A percentile compares a stretch with the other conserved stretches of the same genome.
phyloP scores from a whole-genome alignment of 2,888 invertebrate species.

The Cataglyphis cursor region DNA sequence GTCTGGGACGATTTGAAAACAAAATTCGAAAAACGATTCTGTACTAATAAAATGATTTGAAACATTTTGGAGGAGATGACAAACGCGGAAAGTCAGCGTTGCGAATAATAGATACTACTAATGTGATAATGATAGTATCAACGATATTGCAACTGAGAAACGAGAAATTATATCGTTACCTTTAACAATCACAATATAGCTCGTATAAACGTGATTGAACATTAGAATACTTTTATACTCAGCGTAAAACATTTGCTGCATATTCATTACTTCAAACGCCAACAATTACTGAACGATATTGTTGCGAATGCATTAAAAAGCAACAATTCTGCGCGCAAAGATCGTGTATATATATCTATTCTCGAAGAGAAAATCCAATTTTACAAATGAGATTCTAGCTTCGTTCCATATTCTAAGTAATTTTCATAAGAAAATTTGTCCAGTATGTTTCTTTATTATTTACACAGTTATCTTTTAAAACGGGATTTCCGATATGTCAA shows the following conservation, averaged over 20 bases:
- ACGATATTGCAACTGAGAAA: background rate
- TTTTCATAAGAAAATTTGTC: background rate
- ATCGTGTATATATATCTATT: background rate
- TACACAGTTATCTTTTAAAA: background rate
- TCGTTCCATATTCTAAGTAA: background rate
- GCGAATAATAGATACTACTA: background rate
- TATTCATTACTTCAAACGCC: background rate
- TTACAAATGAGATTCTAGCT: background rate
- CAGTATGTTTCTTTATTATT: background rate
- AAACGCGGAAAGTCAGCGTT: background rate
- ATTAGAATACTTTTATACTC: background rate
- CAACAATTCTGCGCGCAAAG: background rate
- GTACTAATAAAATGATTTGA: background rate
- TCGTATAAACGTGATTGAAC: background rate
- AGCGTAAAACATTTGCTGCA: conserved; percentile 2
- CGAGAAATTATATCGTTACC: conserved; percentile 6
- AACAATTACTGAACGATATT: background rate
- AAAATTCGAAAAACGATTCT: background rate
- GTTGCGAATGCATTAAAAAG: background rate
- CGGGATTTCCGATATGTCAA: background rate
- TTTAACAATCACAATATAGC: conserved; percentile 22
- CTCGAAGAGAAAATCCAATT: background rate
- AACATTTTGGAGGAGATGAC: background rate
- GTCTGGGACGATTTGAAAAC: background rate
- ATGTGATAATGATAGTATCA: background rate